phyloP scores from a whole-genome alignment of 37 sponge, comb jelly and placozoan genomes.

The Hormiphora californensis region DNA sequence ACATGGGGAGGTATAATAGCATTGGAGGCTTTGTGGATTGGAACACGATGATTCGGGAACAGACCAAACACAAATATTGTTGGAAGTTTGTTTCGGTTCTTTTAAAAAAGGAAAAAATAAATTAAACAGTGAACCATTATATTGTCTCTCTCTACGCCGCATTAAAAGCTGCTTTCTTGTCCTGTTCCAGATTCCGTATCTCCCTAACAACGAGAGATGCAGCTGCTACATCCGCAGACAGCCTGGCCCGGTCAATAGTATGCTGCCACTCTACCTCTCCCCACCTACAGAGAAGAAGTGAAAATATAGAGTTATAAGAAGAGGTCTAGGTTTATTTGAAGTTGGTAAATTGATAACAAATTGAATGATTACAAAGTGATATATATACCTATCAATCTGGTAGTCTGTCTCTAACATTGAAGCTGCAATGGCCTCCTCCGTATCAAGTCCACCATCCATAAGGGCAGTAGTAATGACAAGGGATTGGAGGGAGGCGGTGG shows the following conservation, averaged over 20 bases:
- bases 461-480: conserved; percentile 1
- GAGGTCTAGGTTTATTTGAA: not conserved
- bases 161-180: not conserved
- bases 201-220: conserved; percentile 7
- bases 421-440: conserved; percentile 33
- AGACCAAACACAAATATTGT: too few species aligned
- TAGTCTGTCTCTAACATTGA: conserved; percentile 1
- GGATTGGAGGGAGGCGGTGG: conserved; percentile 7
- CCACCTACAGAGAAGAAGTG: not conserved
- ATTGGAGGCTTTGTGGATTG: too few species aligned
- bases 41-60: too few species aligned
- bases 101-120: too few species aligned
- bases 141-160: not conserved
- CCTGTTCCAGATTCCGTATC: not conserved
- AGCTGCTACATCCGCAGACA: conserved; percentile 12
- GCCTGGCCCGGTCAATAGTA: conserved; percentile 7
- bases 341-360: not conserved
- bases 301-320: not conserved
- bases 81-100: too few species aligned
- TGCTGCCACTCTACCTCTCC: conserved; percentile 48
- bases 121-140: too few species aligned
- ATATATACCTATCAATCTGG: conserved; percentile 6
- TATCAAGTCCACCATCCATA: conserved; percentile 35
- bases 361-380: not conserved
- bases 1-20: too few species aligned